These are phyloP conservation scores for Nycticorax nycticorax DNA, from an alignment of 2,113 vertebrate species.

Conservation along the genomic window DNA sequence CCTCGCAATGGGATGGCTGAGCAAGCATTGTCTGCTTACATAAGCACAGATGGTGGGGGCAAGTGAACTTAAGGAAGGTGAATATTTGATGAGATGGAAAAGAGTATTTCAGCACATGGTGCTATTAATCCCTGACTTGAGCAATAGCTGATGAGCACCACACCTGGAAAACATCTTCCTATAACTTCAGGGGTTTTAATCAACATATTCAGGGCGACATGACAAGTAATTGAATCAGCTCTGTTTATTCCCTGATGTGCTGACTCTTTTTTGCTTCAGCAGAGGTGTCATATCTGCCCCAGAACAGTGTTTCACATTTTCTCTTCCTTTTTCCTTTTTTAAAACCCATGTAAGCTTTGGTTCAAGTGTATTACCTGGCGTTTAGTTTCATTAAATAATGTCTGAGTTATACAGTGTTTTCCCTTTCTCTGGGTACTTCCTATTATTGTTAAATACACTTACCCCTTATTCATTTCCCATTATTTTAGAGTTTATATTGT, in stretches of 20 bases:
- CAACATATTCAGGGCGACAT: not conserved
- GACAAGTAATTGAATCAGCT: not conserved
- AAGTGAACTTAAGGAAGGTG: not conserved
- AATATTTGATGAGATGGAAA: conserved; percentile 34
- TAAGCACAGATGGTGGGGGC: not conserved
- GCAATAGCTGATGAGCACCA: not conserved
- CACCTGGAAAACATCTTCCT: not conserved
- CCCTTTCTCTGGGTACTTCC: not conserved
- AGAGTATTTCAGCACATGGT: not conserved
- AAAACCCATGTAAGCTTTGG: not conserved
- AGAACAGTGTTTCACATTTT: not conserved
- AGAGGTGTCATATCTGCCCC: not conserved
- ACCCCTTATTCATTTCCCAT: not conserved
- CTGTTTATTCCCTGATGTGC: not conserved
- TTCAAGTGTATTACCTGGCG: not conserved
- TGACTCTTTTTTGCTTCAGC: not conserved
- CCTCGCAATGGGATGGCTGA: not conserved
- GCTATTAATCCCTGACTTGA: not conserved
- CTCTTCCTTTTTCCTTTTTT: not conserved
- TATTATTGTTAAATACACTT: not conserved
- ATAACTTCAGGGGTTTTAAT: conserved; percentile 13
- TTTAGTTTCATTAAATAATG: not conserved
- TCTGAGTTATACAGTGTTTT: not conserved
- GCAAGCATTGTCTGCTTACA: not conserved
- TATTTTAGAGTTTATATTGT: not conserved